phyloP scores from a whole-genome alignment of 2,113 vertebrate species.

The Chaenocephalus aceratus region DNA sequence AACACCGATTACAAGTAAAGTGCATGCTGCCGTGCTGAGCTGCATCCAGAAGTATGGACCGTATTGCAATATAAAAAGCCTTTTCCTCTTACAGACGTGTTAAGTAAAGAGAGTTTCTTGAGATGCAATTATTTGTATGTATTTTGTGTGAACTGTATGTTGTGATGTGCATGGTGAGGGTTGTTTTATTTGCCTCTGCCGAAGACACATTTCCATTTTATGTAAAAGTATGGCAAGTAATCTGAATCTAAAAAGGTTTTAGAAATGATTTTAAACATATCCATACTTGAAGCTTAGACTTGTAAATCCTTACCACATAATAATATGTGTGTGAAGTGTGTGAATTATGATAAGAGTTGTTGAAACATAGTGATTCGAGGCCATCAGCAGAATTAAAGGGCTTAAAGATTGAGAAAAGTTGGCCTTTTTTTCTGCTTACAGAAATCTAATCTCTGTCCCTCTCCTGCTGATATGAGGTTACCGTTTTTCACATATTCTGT shows the following conservation, averaged over 20 bases:
- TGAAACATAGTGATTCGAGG: slow-evolving; percentile 9
- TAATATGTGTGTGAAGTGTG: slow-evolving; percentile 10
- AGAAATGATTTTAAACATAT: slow-evolving; percentile 9
- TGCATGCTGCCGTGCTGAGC: neutral
- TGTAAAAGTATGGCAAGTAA: too few relatives aligned
- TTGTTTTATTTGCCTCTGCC: too few relatives aligned
- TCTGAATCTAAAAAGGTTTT: neutral
- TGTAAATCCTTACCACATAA: slow-evolving; percentile 16
- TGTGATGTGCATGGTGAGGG: too few relatives aligned
- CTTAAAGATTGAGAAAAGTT: slow-evolving; percentile 20
- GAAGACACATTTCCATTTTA: too few relatives aligned
- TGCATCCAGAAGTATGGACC: neutral
- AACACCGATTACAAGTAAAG: neutral
- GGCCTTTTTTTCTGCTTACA: slow-evolving; percentile 17
- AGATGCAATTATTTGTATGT: too few relatives aligned
- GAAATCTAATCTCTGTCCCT: slow-evolving; percentile 37
- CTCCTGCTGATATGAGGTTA: slow-evolving; percentile 36
- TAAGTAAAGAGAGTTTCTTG: neutral
- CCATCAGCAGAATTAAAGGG: slow-evolving; percentile 23
- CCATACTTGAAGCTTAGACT: neutral
- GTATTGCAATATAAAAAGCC: neutral
- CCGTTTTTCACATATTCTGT: slow-evolving; percentile 24
- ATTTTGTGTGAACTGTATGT: too few relatives aligned
- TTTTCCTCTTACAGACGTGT: neutral
- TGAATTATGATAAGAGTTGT: slow-evolving; percentile 19